A percentile compares a stretch with the other conserved stretches of the same genome.
These are phyloP conservation scores for Parthenolecanium corni DNA, from an alignment of 2,888 invertebrate genomes.

Conservation along the genomic window DNA sequence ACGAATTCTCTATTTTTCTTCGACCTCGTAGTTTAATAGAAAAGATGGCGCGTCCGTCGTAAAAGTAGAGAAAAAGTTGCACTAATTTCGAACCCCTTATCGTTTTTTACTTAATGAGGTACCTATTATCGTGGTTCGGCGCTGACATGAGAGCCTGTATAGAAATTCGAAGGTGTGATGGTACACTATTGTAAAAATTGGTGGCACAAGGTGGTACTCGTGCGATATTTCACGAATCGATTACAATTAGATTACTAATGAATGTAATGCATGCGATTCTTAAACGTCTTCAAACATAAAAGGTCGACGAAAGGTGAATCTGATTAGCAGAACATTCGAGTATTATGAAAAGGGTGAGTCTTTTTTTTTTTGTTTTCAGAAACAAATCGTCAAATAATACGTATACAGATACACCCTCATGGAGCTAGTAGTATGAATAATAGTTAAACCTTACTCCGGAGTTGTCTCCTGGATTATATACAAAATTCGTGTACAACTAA, in stretches of 20 bases:
- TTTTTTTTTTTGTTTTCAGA: no score
- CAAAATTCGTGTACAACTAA: no score
- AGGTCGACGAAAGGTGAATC: no score
- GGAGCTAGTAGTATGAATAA: no score
- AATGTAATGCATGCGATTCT: conserved; percentile 1
- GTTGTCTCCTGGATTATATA: no score
- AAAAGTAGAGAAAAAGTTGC: background rate
- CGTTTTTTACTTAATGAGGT: background rate
- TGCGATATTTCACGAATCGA: conserved; percentile 1
- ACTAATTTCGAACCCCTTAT: background rate
- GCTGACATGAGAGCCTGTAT: background rate
- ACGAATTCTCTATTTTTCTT: background rate
- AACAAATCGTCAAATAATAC: no score
- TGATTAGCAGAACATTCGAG: no score
- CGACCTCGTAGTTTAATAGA: background rate
- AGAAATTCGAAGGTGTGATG: background rate
- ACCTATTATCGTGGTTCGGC: background rate
- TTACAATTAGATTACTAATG: background rate
- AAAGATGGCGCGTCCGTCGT: no score
- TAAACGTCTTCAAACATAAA: no score
- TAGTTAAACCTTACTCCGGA: no score
- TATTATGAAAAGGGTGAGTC: no score
- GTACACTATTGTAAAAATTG: background rate
- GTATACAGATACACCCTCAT: no score
- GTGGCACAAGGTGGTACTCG: conserved; percentile 5